Evolutionary conservation across 2,113 vertebrate species (phyloP).

Genomic region (Peromyscus polionotus): DNA sequence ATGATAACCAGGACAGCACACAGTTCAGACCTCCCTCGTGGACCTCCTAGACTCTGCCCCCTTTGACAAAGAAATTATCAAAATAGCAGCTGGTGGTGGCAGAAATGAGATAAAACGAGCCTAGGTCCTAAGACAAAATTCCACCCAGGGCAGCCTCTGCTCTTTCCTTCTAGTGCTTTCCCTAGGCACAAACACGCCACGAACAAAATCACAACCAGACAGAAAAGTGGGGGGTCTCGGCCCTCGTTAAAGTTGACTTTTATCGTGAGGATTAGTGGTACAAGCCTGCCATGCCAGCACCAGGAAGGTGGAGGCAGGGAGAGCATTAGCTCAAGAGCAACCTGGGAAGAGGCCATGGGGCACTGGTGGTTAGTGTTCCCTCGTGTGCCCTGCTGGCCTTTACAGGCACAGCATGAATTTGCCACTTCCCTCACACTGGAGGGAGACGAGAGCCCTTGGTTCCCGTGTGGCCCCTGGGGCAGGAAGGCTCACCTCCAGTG

Average conservation of each 20-base stretch:
- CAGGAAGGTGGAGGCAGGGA: neutral
- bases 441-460: neutral
- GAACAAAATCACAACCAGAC: neutral
- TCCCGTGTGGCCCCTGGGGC: neutral
- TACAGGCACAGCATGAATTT: neutral
- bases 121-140: neutral
- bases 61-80: neutral
- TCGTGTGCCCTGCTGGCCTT: neutral
- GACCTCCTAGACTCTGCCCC: neutral
- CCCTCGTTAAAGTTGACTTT: neutral
- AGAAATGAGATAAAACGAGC: neutral
- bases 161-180: neutral
- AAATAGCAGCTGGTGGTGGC: neutral
- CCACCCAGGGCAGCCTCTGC: neutral
- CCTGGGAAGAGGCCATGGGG: neutral
- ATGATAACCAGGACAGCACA: neutral
- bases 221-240: neutral
- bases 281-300: neutral
- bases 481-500: neutral
- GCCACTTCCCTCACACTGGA: neutral
- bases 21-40: neutral
- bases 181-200: neutral
- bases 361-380: neutral
- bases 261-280: fast-evolving
- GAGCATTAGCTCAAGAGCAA: neutral